phyloP scores from a whole-genome alignment of 2,113 vertebrate species.

The Spea bombifrons region DNA sequence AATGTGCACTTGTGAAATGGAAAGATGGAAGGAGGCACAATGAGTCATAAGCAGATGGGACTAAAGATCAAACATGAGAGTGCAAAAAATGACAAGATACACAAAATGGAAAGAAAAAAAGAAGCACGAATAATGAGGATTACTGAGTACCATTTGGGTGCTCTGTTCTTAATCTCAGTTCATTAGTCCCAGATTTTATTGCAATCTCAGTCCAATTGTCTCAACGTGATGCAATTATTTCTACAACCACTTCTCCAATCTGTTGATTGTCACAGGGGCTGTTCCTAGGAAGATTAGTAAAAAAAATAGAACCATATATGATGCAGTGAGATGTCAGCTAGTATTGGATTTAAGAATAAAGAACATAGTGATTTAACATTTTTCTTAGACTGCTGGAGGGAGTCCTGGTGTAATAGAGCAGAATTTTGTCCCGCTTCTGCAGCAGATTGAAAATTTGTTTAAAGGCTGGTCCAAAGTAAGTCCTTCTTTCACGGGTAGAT shows the following conservation, averaged over 20 bases:
- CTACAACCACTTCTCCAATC: slow-evolving; percentile 4
- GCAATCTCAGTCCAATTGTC: slow-evolving; percentile 11
- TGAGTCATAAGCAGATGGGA: background rate
- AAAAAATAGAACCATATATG: background rate
- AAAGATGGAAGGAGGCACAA: too few species aligned
- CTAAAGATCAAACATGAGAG: background rate
- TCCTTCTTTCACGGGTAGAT: too few species aligned
- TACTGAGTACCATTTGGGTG: background rate
- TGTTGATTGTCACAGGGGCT: background rate
- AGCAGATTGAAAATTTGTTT: too few species aligned
- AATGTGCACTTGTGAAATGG: too few species aligned
- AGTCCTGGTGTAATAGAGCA: too few species aligned
- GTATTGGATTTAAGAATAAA: too few species aligned
- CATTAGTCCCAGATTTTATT: slow-evolving; percentile 12
- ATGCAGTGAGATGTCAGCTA: too few species aligned
- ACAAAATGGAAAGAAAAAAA: background rate
- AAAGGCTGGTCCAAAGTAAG: too few species aligned
- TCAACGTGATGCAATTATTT: slow-evolving; percentile 22
- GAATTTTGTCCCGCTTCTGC: too few species aligned
- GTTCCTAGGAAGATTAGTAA: background rate
- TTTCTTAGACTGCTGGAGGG: too few species aligned
- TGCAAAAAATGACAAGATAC: background rate
- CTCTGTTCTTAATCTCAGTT: slow-evolving; percentile 7
- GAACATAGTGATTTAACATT: too few species aligned
- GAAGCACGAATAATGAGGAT: slow-evolving; percentile 14